phyloP scores from a whole-genome alignment of 2,888 invertebrate species.

The Phragmatobia fuliginosa region DNA sequence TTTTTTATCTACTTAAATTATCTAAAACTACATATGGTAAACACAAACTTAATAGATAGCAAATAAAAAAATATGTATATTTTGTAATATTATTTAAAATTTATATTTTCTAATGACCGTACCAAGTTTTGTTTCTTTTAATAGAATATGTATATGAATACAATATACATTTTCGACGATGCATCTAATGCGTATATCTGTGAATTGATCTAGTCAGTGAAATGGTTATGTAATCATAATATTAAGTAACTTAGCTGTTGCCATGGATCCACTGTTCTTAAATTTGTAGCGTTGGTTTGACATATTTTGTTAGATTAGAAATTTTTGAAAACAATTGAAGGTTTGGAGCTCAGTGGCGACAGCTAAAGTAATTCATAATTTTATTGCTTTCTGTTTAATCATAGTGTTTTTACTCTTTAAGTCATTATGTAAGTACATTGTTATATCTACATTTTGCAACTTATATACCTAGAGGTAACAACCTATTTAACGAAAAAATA shows the following conservation, averaged over 20 bases:
- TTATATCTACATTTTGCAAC: slow-evolving; percentile 51
- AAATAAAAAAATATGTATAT: slow-evolving; percentile 10
- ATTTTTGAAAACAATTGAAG: slow-evolving; percentile 33
- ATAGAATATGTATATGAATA: neutral
- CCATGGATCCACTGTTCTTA: slow-evolving; percentile 29
- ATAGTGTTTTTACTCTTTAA: slow-evolving; percentile 42
- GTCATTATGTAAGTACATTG: slow-evolving; percentile 44
- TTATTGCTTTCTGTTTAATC: slow-evolving; percentile 46
- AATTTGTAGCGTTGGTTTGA: slow-evolving; percentile 43
- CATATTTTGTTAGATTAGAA: slow-evolving; percentile 31
- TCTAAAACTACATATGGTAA: slow-evolving; percentile 3
- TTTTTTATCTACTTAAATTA: no score
- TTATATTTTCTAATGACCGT: slow-evolving; percentile 2
- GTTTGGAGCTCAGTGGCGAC: slow-evolving; percentile 25
- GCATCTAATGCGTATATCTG: slow-evolving; percentile 52
- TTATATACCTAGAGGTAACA: slow-evolving; percentile 32
- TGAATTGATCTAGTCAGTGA: slow-evolving; percentile 56
- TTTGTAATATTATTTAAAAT: slow-evolving; percentile 15
- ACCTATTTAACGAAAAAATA: slow-evolving; percentile 36
- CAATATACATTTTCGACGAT: slow-evolving; percentile 27
- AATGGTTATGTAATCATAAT: slow-evolving; percentile 39
- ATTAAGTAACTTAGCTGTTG: slow-evolving; percentile 35
- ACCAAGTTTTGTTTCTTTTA: neutral
- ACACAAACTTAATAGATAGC: slow-evolving; percentile 13
- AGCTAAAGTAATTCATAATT: slow-evolving; percentile 37